These are phyloP conservation scores for Marmota monax DNA, from an alignment of 2,113 vertebrate genomes.

Conservation along the genomic window DNA sequence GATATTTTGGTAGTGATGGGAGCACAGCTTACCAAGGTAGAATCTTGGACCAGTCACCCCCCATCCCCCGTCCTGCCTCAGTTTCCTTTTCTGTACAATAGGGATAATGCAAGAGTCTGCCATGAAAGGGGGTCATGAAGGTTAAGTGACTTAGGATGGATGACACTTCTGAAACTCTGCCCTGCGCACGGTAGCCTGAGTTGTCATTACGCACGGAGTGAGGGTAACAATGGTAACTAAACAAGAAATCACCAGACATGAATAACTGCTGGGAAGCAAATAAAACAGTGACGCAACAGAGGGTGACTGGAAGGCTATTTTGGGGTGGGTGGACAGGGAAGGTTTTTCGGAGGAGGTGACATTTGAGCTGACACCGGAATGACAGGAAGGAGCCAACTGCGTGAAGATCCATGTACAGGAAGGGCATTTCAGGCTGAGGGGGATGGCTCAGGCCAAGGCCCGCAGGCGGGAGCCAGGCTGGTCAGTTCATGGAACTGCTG, in stretches of 20 bases:
- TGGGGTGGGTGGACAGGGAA: constrained; percentile 74
- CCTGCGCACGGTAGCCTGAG: neutral
- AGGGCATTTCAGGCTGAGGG: constrained; percentile 65
- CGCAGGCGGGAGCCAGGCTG: neutral
- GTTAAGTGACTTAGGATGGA: neutral
- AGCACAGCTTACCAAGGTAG: neutral
- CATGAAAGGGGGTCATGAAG: neutral
- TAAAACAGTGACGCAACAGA: constrained; percentile 66
- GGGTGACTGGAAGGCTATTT: constrained; percentile 82
- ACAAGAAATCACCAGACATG: constrained; percentile 55
- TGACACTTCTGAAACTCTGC: neutral
- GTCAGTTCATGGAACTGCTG: neutral
- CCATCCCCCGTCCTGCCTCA: neutral
- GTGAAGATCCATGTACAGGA: constrained; percentile 69
- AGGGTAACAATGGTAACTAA: constrained; percentile 65
- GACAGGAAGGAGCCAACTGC: constrained; percentile 75
- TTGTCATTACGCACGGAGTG: neutral
- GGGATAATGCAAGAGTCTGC: neutral
- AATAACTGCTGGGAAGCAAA: constrained; percentile 77
- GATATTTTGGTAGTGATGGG: neutral
- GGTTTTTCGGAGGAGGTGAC: constrained; percentile 81
- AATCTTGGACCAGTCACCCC: neutral
- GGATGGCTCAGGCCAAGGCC: neutral
- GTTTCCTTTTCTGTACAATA: neutral
- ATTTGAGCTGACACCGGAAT: constrained; percentile 79